Percentiles rank a stretch among this genome's conserved stretches.
These are phyloP conservation scores for Physella acuta DNA, from an alignment of 1,140 invertebrate species.

Conservation along the genomic window DNA sequence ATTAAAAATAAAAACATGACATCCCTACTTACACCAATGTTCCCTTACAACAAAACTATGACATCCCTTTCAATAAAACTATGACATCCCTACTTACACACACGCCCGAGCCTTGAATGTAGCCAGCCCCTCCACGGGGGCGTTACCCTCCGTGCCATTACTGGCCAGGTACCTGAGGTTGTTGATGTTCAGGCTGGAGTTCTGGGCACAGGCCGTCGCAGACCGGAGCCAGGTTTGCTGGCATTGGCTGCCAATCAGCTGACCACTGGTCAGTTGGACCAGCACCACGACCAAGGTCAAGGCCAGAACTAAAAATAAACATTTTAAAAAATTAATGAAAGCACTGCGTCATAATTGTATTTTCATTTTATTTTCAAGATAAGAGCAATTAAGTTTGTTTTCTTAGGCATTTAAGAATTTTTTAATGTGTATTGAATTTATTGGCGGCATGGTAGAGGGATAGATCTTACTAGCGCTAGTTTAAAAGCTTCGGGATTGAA, in stretches of 20 bases:
- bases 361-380: no score
- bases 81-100: slow-evolving; percentile 30
- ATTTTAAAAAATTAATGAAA: not conserved
- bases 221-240: slow-evolving; percentile 27
- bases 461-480: no score
- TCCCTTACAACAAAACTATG: no score
- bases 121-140: slow-evolving; percentile 25
- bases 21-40: no score
- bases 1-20: no score
- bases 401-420: no score
- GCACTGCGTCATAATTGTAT: not conserved
- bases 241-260: slow-evolving; percentile 6
- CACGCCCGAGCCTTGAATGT: slow-evolving; percentile 28
- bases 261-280: not conserved
- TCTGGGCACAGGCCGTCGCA: slow-evolving; percentile 31
- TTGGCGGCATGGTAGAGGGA: no score
- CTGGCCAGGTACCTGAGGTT: slow-evolving; percentile 30
- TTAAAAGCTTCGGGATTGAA: no score
- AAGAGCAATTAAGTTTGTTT: no score
- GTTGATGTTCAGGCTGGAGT: slow-evolving; percentile 26
- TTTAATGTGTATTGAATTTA: no score
- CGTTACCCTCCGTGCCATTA: slow-evolving; percentile 29
- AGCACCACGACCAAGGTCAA: not conserved
- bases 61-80: no score
- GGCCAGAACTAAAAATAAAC: not conserved